Evolutionary conservation across 2,113 vertebrate genomes (phyloP).

Genomic region (Diadophis punctatus): DNA sequence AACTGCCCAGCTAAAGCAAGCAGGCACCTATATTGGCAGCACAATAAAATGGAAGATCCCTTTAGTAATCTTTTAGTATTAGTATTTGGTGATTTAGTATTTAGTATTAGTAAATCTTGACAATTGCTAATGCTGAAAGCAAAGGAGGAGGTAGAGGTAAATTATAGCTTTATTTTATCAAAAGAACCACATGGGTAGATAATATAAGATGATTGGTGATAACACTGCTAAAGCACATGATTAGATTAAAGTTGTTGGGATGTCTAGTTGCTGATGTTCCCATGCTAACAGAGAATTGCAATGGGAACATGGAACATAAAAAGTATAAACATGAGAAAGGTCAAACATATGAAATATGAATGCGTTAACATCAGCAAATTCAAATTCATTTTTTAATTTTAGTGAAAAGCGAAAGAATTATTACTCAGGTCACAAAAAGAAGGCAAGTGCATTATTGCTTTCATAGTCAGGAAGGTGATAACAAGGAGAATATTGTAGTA

Average conservation of each 20-base stretch:
- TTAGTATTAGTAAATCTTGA: neutral
- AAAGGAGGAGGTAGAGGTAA: neutral
- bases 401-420: neutral
- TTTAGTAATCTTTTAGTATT: neutral
- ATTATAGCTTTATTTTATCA: neutral
- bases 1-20: neutral
- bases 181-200: neutral
- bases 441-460: neutral
- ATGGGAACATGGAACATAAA: neutral
- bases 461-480: neutral
- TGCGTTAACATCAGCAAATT: neutral
- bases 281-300: neutral
- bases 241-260: neutral
- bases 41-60: neutral
- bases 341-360: neutral
- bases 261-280: neutral
- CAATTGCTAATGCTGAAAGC: neutral
- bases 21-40: neutral
- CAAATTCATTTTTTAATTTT: neutral
- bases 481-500: neutral
- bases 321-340: neutral
- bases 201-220: neutral
- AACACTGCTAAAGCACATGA: neutral
- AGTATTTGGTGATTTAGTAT: neutral
- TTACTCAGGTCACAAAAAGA: neutral